Base-by-base conservation (phyloP, 2,888 invertebrate species). In the Pyrrhosoma nymphula region DNA sequence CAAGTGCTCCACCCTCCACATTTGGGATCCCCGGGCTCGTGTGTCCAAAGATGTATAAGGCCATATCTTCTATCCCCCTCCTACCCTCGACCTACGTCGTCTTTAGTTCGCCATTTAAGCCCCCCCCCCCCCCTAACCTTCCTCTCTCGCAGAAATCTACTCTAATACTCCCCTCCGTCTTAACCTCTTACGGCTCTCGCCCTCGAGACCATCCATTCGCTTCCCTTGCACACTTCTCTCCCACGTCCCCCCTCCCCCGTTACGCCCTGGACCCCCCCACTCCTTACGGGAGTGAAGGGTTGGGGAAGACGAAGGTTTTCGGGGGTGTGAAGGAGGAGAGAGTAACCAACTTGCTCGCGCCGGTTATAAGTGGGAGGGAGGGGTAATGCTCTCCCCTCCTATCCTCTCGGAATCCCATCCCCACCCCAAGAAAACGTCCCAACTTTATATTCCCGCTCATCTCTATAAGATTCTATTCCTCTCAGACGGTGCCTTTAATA, bases 381-480 rank as follows among this genome's bases (percentile, higher is more conserved):
- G 63, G 56, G 18, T n/a, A 18, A 60, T 39, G 30, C 60, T 30
- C 69, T 30, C 60, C 60, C 60, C 20, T 60, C 60, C 60, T 56
- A 63, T 16, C 91, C 91, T 26, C 35, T 88, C 47, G 39, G 39
- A 30, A 10, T 47, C 89, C 55, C 47, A n/a, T 56, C 69, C 93
- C 60, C 60, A 60, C 60, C 20, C 18, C 60, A 20, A 30, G 91
- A 20, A 35, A 56, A 35, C 60, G 18, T 91, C 89, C 56, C 55
- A 93, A 93, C 69, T 93, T 93, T 93, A 93, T 93, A 93, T 75
- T 63, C 91, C 60, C 91, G 91, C 91, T 69, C 93, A 75, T 93
- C 69, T 75, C 93, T 93, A 93, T 75, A 63, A 69, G 93, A 93
- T 93, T 75, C 69, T 93, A 93, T 69, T 20, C 93, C 93, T 93